These are phyloP conservation scores for Cataglyphis albicans DNA, from an alignment of 2,888 invertebrate genomes.

Conservation along the genomic window DNA sequence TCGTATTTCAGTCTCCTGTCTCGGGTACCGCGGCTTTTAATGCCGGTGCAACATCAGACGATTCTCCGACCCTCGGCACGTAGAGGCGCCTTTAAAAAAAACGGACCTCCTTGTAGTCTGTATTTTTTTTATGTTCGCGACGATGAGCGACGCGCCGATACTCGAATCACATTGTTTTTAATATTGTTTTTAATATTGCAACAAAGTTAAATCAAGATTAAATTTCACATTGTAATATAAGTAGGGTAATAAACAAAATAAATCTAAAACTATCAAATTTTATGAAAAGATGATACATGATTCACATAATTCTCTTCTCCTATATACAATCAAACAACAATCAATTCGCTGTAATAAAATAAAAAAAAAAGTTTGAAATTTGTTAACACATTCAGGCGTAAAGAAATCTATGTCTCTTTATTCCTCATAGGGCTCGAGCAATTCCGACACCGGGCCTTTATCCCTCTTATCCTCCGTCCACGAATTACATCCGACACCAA, in stretches of 20 bases:
- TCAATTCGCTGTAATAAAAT: background rate
- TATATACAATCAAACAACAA: background rate
- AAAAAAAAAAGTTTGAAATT: background rate
- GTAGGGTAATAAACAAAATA: background rate
- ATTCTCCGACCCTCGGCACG: slow-evolving; percentile 65
- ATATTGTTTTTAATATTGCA: background rate
- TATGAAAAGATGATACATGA: background rate
- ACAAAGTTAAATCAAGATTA: background rate
- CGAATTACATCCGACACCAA: slow-evolving; percentile 47
- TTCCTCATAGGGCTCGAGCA: slow-evolving; percentile 18
- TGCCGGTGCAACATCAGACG: slow-evolving; percentile 81
- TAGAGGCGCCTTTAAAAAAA: slow-evolving; percentile 65
- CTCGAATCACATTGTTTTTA: background rate
- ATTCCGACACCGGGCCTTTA: slow-evolving; percentile 47
- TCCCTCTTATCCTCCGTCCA: slow-evolving; percentile 36
- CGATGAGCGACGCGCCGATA: slow-evolving; percentile 64
- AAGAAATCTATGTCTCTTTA: slow-evolving; percentile 13
- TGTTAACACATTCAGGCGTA: background rate
- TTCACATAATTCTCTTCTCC: background rate
- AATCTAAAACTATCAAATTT: background rate
- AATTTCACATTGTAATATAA: background rate
- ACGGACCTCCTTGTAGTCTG: slow-evolving; percentile 77
- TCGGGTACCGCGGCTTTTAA: slow-evolving; percentile 79
- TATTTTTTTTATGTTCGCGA: slow-evolving; percentile 80
- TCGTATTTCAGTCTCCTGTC: slow-evolving; percentile 83